Percentiles rank a stretch among this genome's conserved stretches.
phyloP scores from a whole-genome alignment of 2,113 vertebrate genomes.

The Mohoua ochrocephala region DNA sequence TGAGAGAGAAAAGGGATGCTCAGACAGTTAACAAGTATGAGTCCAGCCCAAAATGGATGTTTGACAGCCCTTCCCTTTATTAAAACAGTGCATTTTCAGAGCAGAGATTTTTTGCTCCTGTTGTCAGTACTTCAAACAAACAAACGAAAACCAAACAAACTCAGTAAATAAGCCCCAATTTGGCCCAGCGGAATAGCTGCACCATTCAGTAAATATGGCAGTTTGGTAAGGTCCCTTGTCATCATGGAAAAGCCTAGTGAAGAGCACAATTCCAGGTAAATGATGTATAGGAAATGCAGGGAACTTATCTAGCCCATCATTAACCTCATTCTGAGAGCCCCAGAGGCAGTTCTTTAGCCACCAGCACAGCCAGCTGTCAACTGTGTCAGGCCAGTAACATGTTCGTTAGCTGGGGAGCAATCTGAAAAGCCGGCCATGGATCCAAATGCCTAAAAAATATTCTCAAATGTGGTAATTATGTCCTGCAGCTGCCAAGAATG shows the following conservation, averaged over 20 bases:
- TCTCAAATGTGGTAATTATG: conserved; percentile 75
- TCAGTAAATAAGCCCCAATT: conserved; percentile 51
- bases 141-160: not conserved
- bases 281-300: conserved; percentile 53
- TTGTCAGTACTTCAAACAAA: not conserved
- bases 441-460: conserved; percentile 76
- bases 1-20: not conserved
- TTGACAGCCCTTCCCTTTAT: not conserved
- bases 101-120: not conserved
- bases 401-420: conserved; percentile 75
- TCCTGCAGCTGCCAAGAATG: conserved; percentile 71
- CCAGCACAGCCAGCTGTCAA: conserved; percentile 72
- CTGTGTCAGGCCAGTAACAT: conserved; percentile 69
- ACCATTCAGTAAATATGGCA: conserved; percentile 44
- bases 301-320: conserved; percentile 70
- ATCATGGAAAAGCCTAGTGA: not conserved
- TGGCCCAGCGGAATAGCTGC: conserved; percentile 58
- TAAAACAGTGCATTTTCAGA: conserved; percentile 22
- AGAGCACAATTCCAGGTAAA: conserved; percentile 68
- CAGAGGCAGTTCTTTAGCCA: conserved; percentile 73
- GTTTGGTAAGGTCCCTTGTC: conserved; percentile 29
- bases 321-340: conserved; percentile 72
- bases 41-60: not conserved
- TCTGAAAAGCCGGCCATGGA: conserved; percentile 69
- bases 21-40: not conserved